phyloP scores from a whole-genome alignment of 2,888 invertebrate species.

The Eupithecia exiguata region DNA sequence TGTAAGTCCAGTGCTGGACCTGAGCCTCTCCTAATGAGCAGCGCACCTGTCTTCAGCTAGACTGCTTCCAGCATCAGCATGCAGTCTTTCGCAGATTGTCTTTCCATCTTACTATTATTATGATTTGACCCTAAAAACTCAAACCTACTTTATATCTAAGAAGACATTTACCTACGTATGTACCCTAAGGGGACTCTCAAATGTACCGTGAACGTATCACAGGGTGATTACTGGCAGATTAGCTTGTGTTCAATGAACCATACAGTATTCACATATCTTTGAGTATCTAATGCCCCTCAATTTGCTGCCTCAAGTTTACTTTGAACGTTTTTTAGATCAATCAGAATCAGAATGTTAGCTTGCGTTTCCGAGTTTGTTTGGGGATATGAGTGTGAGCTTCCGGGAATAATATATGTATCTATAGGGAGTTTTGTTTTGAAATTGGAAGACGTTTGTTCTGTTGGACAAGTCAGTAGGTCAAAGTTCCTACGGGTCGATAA shows the following conservation, averaged over 20 bases:
- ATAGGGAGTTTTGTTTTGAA: not conserved
- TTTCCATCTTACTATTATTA: not conserved
- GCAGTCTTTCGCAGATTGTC: no score
- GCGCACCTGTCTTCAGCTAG: no score
- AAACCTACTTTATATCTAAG: not conserved
- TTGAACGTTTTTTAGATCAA: constrained; percentile 55
- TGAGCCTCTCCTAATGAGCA: no score
- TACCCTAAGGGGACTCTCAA: constrained; percentile 10
- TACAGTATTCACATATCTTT: constrained; percentile 29
- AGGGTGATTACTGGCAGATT: constrained; percentile 26
- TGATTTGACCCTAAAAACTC: not conserved
- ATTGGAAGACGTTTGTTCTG: not conserved
- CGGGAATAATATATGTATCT: not conserved
- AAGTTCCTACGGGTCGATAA: not conserved
- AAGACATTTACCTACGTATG: not conserved
- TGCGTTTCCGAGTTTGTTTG: constrained; percentile 21
- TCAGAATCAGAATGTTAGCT: constrained; percentile 50
- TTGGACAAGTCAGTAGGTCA: not conserved
- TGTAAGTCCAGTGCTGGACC: no score
- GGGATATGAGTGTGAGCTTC: constrained; percentile 1
- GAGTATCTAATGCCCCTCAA: constrained; percentile 28
- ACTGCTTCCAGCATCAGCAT: no score
- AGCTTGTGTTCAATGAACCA: constrained; percentile 35
- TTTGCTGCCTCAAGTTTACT: constrained; percentile 50
- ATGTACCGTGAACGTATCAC: constrained; percentile 32